Evolutionary conservation across 2,888 invertebrate species (phyloP), one percentile per base, ranked within the genome.

Genomic region (Pyrgus malvae): DNA sequence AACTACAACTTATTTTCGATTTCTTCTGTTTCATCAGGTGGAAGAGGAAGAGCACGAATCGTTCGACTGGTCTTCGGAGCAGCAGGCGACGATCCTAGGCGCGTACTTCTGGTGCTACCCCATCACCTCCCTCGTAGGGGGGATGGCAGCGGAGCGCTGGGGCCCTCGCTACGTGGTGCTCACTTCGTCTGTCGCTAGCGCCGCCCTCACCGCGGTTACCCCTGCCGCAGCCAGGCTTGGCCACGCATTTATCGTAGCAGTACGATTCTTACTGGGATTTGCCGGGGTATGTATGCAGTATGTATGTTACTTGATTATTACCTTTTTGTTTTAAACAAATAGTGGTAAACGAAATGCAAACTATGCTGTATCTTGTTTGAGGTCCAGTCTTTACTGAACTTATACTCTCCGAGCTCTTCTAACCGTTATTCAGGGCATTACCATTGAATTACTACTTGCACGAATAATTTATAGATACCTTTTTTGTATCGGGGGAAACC

Each of bases 51-150:
- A 76, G 11, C 82, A 68, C 2, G 53, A 29, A 1, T 70, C 78
- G 1, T 90, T 90, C 56, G 76, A 88, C 55, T 94, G 94, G 94
- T 86, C 90, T 14, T 74, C 87, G 21, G 86, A 91, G 41, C 91
- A 93, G 63, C 94, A 94, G 74, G 93, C 93, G 0, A 69, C 92
- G 25, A 91, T 94, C 7, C 75, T 94, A 19, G 94, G 94, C 0
- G 89, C 93, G 0, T 94, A 93, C 66, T 94, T 94, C 70, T 94
- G 94, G 92, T 93, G 94, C 25, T 94, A 94, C 62, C 92, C 93
- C 11, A 64, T 93, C 21, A 93, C 93, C 23, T 93, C 93, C 5
- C 73, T 94, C 55, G 89, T 92, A 0, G 94, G 92, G 0, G 94
- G 94, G 2, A 91, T 92, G 68, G 72, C 93, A n/a, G 93, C 94